Evolutionary conservation across 2,113 vertebrate species (phyloP).

Genomic region (Sander lucioperca): DNA sequence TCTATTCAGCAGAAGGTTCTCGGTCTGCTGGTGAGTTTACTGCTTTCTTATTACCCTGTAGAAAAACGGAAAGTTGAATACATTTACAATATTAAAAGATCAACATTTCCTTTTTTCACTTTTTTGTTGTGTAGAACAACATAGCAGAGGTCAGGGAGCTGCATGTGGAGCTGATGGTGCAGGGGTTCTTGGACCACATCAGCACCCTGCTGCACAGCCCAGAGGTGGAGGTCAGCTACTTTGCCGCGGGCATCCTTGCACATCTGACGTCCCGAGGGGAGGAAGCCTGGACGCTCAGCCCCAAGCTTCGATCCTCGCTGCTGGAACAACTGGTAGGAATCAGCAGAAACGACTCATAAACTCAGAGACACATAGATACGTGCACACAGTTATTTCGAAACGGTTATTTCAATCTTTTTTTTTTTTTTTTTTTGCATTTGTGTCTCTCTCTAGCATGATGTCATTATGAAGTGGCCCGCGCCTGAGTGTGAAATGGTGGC

Average conservation of each 20-base stretch:
- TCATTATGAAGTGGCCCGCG: slow-evolving; percentile 97
- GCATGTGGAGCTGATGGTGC: slow-evolving; percentile 96
- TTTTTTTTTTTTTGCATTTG: neutral
- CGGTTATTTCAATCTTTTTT: neutral
- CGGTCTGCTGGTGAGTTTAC: slow-evolving; percentile 93
- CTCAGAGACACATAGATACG: neutral
- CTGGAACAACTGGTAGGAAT: slow-evolving; percentile 92
- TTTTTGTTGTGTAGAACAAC: slow-evolving; percentile 88
- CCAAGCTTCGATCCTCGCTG: slow-evolving; percentile 88
- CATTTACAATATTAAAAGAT: neutral
- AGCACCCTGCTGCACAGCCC: slow-evolving; percentile 92
- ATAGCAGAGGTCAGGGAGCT: slow-evolving; percentile 98
- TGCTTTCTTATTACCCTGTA: neutral
- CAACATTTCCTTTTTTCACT: neutral
- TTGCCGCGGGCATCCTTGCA: slow-evolving; percentile 97
- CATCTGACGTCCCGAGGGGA: slow-evolving; percentile 97
- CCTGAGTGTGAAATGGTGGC: slow-evolving; percentile 99
- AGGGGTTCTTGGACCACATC: slow-evolving; percentile 97
- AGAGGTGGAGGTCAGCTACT: slow-evolving; percentile 99
- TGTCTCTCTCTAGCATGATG: slow-evolving; percentile 88
- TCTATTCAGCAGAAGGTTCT: slow-evolving; percentile 99
- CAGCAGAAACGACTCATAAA: neutral
- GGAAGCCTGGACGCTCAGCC: slow-evolving; percentile 92
- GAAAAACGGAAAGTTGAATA: neutral
- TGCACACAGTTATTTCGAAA: neutral